phyloP scores from a whole-genome alignment of 1,140 invertebrate genomes.

The Kradibia gibbosae region DNA sequence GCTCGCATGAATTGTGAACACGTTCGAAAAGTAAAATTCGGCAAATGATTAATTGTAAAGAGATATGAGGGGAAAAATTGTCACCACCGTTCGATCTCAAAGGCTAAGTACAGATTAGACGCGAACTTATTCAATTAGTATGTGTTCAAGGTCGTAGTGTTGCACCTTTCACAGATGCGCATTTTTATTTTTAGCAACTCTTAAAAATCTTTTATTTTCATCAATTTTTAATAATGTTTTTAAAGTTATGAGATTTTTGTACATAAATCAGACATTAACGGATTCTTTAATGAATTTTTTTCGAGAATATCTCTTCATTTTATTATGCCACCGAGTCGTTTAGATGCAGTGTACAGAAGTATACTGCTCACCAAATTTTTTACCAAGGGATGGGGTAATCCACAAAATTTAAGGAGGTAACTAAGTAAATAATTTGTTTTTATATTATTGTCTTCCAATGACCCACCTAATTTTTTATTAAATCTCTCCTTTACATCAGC shows the following conservation, averaged over 20 bases:
- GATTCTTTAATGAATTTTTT: constrained; percentile 12
- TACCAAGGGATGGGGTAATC: constrained; percentile 96
- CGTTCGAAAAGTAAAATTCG: neutral
- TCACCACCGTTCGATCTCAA: neutral
- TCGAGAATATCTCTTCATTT: neutral
- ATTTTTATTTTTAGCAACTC: constrained; percentile 27
- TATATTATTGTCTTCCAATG: too few relatives aligned
- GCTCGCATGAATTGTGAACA: neutral
- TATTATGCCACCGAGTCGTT: constrained; percentile 80
- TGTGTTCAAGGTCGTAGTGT: neutral
- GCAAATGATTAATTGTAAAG: neutral
- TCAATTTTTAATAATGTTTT: constrained; percentile 15
- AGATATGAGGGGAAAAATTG: neutral
- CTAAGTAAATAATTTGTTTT: too few relatives aligned
- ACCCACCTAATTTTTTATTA: too few relatives aligned
- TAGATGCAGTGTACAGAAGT: constrained; percentile 92
- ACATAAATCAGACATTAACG: neutral
- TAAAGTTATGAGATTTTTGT: neutral
- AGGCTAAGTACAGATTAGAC: neutral
- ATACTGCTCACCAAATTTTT: constrained; percentile 95
- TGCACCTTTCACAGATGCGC: neutral
- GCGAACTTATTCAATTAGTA: neutral
- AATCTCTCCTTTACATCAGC: too few relatives aligned
- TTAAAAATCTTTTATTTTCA: neutral
- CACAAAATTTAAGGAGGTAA: constrained; percentile 90